Percentiles rank a stretch among this genome's conserved stretches.
phyloP scores from a whole-genome alignment of 2,888 invertebrate species.

The Ecdyonurus torrentis region DNA sequence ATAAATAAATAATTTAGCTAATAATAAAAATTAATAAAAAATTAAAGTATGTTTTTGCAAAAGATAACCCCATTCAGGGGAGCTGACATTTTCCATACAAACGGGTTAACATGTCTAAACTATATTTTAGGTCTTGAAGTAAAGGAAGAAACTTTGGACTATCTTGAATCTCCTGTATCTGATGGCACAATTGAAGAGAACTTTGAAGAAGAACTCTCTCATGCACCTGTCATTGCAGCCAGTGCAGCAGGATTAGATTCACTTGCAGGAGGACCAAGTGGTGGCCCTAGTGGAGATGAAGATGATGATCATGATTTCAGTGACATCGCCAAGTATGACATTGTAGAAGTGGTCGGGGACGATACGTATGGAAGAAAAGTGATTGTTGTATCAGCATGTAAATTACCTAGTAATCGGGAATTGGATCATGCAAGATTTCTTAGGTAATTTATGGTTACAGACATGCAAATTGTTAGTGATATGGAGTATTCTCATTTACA shows the following conservation, averaged over 20 bases:
- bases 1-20: too few relatives aligned
- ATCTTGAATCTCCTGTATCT: constrained; percentile 51
- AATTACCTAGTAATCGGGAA: constrained; percentile 62
- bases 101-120: neutral
- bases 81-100: neutral
- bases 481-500: too few relatives aligned
- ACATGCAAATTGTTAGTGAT: too few relatives aligned
- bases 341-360: constrained; percentile 71
- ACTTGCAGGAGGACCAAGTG: neutral
- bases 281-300: constrained; percentile 22
- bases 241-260: constrained; percentile 44
- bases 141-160: constrained; percentile 22
- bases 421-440: constrained; percentile 56
- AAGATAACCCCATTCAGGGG: too few relatives aligned
- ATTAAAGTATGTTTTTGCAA: too few relatives aligned
- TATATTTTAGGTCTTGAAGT: constrained; percentile 1
- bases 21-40: too few relatives aligned
- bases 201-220: constrained; percentile 72
- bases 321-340: constrained; percentile 56
- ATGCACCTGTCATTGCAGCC: constrained; percentile 40
- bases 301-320: constrained; percentile 39
- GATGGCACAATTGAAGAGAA: constrained; percentile 84
- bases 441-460: too few relatives aligned
- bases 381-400: constrained; percentile 90
- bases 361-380: constrained; percentile 80